These are phyloP conservation scores for Palythoa heliodiscus DNA, from an alignment of 92 coral and sea anemone genomes.

Conservation along the genomic window DNA sequence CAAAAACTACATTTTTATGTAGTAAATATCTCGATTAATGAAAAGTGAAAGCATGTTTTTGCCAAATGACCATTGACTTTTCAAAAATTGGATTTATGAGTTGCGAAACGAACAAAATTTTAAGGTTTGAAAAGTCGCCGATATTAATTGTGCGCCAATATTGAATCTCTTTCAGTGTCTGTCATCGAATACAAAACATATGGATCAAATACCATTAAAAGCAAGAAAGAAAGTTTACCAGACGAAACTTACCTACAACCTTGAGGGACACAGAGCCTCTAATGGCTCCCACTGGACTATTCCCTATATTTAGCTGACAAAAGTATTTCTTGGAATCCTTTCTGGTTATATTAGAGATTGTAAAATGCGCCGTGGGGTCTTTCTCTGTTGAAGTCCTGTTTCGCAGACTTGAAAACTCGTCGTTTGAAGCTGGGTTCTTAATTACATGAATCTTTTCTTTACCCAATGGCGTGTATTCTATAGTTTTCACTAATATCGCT, in stretches of 20 bases:
- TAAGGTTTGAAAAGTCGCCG: neutral
- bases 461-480: slow-evolving; percentile 2
- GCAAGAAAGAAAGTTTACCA: neutral
- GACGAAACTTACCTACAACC: slow-evolving; percentile 24
- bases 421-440: slow-evolving; percentile 33
- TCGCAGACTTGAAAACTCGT: slow-evolving; percentile 34
- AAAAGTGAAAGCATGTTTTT: neutral
- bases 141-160: neutral
- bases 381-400: slow-evolving; percentile 23
- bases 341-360: neutral
- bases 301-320: slow-evolving; percentile 23
- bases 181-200: slow-evolving; percentile 7
- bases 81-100: neutral
- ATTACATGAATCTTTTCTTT: neutral
- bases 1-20: slow-evolving; percentile 12
- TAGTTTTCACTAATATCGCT: slow-evolving; percentile 30
- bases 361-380: slow-evolving; percentile 21
- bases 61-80: too few relatives aligned
- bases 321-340: slow-evolving; percentile 17
- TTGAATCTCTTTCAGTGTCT: neutral
- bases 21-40: neutral
- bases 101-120: neutral
- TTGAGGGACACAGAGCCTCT: slow-evolving; percentile 1
- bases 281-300: neutral
- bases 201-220: slow-evolving; percentile 7